These are phyloP conservation scores for Morbakka virulenta DNA, from an alignment of 30 jellyfish, hydroid and myxozoan species.

Conservation along the genomic window DNA sequence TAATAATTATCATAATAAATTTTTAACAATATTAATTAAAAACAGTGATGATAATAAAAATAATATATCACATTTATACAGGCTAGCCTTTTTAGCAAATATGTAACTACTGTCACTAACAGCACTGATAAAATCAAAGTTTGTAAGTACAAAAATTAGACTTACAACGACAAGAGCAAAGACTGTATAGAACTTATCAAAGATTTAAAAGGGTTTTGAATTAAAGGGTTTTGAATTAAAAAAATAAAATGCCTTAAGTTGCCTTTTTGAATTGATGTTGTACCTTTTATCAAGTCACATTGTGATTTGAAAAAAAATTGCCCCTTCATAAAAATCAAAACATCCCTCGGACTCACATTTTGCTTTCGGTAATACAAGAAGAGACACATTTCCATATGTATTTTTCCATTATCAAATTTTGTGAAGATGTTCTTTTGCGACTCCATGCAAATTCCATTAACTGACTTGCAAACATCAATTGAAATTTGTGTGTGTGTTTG, in stretches of 20 bases:
- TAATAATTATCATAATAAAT: no score
- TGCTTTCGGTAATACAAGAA: constrained; percentile 49
- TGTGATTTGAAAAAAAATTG: no score
- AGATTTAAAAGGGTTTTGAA: no score
- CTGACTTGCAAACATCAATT: constrained; percentile 21
- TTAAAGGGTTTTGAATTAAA: no score
- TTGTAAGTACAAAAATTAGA: background rate
- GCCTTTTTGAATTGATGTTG: background rate
- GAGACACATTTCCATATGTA: constrained; percentile 46
- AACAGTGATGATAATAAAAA: no score
- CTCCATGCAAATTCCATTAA: constrained; percentile 43
- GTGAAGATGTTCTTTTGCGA: constrained; percentile 11
- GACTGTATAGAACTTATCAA: no score
- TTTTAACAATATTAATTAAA: no score
- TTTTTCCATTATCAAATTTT: constrained; percentile 43
- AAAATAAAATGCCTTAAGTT: background rate
- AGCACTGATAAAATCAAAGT: background rate
- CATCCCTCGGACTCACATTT: constrained; percentile 46
- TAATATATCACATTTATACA: background rate
- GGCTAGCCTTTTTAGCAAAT: background rate
- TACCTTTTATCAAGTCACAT: background rate
- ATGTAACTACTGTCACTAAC: background rate
- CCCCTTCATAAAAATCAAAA: background rate
- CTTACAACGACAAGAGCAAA: background rate
- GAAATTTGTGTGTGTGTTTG: constrained; percentile 16